phyloP scores from a whole-genome alignment of 2,888 invertebrate genomes.

The Leptinotarsa juncta region DNA sequence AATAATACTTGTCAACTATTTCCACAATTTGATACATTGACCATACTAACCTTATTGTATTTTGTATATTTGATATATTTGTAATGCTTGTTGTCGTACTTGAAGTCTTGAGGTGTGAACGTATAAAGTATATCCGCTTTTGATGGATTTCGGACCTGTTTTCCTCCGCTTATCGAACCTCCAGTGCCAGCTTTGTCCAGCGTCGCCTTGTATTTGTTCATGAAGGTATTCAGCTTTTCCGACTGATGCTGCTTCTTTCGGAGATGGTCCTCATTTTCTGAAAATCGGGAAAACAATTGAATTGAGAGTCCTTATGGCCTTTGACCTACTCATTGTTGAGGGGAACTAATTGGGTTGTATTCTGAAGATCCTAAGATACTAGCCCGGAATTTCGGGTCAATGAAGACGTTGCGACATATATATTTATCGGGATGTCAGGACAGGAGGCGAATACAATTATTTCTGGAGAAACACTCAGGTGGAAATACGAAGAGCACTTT shows the following conservation, averaged over 20 bases:
- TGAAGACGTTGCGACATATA: not conserved
- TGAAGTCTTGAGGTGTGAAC: slow-evolving; percentile 80
- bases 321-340: not conserved
- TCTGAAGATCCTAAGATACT: not conserved
- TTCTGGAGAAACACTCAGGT: not conserved
- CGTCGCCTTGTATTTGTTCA: slow-evolving; percentile 75
- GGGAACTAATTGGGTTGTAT: not conserved
- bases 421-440: not conserved
- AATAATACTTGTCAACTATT: no score
- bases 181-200: slow-evolving; percentile 67
- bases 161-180: slow-evolving; percentile 59
- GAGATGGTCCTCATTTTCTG: slow-evolving; percentile 66
- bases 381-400: not conserved
- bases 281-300: slow-evolving; percentile 38
- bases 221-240: slow-evolving; percentile 71
- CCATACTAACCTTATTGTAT: slow-evolving; percentile 66
- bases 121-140: slow-evolving; percentile 69
- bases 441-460: slow-evolving; percentile 1
- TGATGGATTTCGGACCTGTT: slow-evolving; percentile 51
- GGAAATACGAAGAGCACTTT: not conserved
- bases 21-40: not conserved
- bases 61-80: slow-evolving; percentile 82
- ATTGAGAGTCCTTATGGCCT: not conserved
- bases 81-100: slow-evolving; percentile 83
- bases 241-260: slow-evolving; percentile 72